phyloP scores from a whole-genome alignment of 1,140 invertebrate genomes.

The Reticulitermes speratus region DNA sequence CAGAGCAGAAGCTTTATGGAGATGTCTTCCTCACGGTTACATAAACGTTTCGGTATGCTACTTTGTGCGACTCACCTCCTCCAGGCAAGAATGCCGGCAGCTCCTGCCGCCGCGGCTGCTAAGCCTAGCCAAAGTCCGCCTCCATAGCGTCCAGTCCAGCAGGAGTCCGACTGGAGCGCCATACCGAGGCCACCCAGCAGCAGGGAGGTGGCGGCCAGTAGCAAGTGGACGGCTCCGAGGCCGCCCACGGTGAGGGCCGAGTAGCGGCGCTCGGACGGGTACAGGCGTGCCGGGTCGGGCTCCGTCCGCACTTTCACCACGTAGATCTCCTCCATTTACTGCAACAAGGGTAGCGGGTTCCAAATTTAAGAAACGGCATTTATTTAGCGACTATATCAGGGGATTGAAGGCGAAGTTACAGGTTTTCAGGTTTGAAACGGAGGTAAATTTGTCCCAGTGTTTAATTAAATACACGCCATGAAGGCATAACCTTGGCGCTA shows the following conservation, averaged over 20 bases:
- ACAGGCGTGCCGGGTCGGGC: slow-evolving; percentile 56
- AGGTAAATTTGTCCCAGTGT: no score
- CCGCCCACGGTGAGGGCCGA: slow-evolving; percentile 65
- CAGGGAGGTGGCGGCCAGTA: slow-evolving; percentile 53
- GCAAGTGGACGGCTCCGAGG: slow-evolving; percentile 58
- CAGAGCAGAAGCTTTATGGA: no score
- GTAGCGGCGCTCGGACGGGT: slow-evolving; percentile 63
- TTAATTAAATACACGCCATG: no score
- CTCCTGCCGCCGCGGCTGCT: not conserved
- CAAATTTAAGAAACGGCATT: no score
- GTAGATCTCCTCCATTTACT: slow-evolving; percentile 61
- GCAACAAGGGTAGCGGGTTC: not conserved
- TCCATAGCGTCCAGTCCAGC: slow-evolving; percentile 52
- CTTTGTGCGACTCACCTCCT: not conserved
- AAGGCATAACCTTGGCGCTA: no score
- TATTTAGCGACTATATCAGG: no score
- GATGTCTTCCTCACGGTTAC: no score
- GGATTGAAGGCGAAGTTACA: no score
- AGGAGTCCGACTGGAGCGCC: slow-evolving; percentile 47
- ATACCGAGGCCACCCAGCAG: slow-evolving; percentile 52
- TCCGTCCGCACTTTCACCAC: slow-evolving; percentile 62
- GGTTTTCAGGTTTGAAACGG: no score
- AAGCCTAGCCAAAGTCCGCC: not conserved
- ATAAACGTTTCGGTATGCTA: no score
- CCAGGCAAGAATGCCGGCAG: slow-evolving; percentile 22